A percentile compares a stretch with the other conserved stretches of the same genome.
phyloP scores from a whole-genome alignment of 2,888 invertebrate genomes.

The Conops quadrifasciatus region DNA sequence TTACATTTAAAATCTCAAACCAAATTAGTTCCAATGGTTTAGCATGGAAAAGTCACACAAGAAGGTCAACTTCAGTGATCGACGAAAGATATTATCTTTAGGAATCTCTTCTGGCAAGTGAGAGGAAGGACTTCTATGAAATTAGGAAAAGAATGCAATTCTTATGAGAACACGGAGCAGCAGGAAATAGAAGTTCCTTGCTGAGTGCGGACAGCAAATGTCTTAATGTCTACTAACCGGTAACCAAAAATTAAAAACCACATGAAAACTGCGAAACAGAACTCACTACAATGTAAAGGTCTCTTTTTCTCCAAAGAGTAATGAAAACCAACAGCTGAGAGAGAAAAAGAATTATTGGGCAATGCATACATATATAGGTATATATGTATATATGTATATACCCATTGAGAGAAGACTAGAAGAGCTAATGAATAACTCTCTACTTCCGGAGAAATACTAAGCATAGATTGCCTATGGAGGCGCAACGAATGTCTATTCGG shows the following conservation, averaged over 20 bases:
- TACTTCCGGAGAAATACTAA: not conserved
- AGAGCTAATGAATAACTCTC: too few relatives aligned
- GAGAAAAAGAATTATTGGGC: too few relatives aligned
- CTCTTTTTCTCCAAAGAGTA: too few relatives aligned
- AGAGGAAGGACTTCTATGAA: not conserved
- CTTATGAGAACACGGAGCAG: not conserved
- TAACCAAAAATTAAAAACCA: constrained; percentile 43
- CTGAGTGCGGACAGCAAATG: not conserved
- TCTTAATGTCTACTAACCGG: constrained; percentile 46
- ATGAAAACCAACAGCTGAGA: too few relatives aligned
- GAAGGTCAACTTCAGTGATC: constrained; percentile 49
- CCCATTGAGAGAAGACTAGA: too few relatives aligned
- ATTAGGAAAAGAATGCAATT: not conserved
- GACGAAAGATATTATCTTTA: constrained; percentile 57
- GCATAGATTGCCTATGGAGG: not conserved
- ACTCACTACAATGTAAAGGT: not conserved
- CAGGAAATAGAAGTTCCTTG: not conserved
- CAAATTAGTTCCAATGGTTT: constrained; percentile 34
- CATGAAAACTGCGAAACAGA: constrained; percentile 46
- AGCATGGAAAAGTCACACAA: constrained; percentile 33
- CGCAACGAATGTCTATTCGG: constrained; percentile 22
- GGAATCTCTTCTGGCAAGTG: constrained; percentile 41
- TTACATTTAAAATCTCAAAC: constrained; percentile 15
- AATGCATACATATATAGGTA: too few relatives aligned
- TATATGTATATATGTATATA: too few relatives aligned